phyloP scores from a whole-genome alignment of 2,888 invertebrate species.

The Cheiracanthium punctorium region DNA sequence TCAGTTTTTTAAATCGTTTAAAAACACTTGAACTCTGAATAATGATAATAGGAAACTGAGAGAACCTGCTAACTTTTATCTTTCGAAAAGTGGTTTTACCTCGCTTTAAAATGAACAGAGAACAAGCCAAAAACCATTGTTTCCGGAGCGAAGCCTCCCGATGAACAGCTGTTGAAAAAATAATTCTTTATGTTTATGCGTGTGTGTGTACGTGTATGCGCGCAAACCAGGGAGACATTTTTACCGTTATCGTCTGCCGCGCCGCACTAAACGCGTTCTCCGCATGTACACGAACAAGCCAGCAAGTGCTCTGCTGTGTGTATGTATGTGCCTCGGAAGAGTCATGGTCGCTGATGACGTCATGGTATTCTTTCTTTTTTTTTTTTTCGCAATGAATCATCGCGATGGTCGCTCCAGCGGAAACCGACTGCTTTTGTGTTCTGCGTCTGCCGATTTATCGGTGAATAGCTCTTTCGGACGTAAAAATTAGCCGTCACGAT shows the following conservation, averaged over 20 bases:
- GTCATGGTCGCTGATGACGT: slow-evolving; percentile 19
- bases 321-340: not conserved
- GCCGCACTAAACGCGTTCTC: too few species aligned
- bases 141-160: not conserved
- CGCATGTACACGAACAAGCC: slow-evolving; percentile 13
- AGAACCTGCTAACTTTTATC: too few species aligned
- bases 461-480: not conserved
- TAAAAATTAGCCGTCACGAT: not conserved
- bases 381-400: slow-evolving; percentile 22
- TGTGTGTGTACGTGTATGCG: not conserved
- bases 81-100: too few species aligned
- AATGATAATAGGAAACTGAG: too few species aligned
- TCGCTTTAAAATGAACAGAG: too few species aligned
- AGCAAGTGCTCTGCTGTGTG: slow-evolving; percentile 12
- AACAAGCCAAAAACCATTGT: too few species aligned
- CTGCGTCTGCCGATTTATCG: not conserved
- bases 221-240: too few species aligned
- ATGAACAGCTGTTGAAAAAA: slow-evolving; percentile 13
- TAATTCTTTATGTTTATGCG: not conserved
- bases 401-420: not conserved
- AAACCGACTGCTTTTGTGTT: not conserved
- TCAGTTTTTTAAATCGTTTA: too few species aligned
- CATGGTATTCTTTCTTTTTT: too few species aligned
- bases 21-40: too few species aligned
- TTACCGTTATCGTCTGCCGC: slow-evolving; percentile 5